Conservation (phyloP, 64 coral and sea anemone species). For the Pocillopora damicornis region DNA sequence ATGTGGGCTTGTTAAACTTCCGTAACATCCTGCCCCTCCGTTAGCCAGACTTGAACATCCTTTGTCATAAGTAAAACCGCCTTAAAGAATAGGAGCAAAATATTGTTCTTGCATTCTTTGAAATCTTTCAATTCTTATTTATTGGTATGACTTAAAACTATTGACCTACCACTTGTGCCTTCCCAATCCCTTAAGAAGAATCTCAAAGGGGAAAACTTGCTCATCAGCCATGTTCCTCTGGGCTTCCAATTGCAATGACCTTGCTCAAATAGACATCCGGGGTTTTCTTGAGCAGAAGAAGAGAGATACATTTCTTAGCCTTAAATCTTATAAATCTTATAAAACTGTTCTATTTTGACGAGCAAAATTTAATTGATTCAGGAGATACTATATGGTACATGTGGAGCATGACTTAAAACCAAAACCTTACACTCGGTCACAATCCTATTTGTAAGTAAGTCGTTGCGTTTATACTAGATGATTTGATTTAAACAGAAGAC, state of each 20-base stretch:
- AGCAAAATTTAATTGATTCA: too few relatives aligned
- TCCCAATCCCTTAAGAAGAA: background rate
- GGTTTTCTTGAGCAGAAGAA: background rate
- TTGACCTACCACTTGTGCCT: background rate
- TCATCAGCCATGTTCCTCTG: background rate
- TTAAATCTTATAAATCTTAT: too few relatives aligned
- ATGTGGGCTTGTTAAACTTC: slow-evolving; percentile 7
- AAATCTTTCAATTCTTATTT: too few relatives aligned
- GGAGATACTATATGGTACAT: too few relatives aligned
- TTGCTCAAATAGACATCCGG: slow-evolving; percentile 22
- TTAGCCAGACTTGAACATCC: background rate
- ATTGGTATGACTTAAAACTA: too few relatives aligned
- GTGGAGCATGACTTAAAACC: too few relatives aligned
- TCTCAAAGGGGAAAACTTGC: background rate
- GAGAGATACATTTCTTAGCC: background rate
- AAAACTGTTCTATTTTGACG: too few relatives aligned
- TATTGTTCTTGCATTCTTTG: too few relatives aligned
- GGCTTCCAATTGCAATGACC: slow-evolving; percentile 33
- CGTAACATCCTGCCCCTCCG: background rate
- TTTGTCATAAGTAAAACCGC: slow-evolving; percentile 29
- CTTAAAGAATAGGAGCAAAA: background rate
- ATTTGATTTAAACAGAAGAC: too few relatives aligned
- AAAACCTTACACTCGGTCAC: too few relatives aligned
- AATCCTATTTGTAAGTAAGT: too few relatives aligned
- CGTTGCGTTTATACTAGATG: too few relatives aligned